Evolutionary conservation across 2,113 vertebrate genomes (phyloP).

Genomic region (Melanostigma gelatinosum): DNA sequence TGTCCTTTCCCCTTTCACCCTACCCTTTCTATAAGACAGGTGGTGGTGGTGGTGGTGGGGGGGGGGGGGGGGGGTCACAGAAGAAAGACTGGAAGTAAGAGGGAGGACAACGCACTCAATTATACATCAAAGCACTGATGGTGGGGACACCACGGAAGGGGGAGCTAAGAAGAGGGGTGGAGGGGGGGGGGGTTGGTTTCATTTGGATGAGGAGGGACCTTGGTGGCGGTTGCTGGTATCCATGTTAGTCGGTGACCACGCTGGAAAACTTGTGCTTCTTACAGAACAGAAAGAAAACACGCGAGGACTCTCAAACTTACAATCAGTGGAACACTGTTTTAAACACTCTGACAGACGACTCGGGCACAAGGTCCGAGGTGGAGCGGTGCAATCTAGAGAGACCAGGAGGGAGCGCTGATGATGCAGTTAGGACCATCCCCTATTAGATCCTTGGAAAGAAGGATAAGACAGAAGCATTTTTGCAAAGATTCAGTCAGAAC

Average conservation of each 20-base stretch:
- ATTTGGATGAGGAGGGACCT: slow-evolving; percentile 18
- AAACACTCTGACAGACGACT: not conserved
- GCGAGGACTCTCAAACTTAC: too few relatives aligned
- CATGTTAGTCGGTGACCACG: not conserved
- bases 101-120: slow-evolving; percentile 66
- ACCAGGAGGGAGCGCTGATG: not conserved
- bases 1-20: slow-evolving; percentile 31
- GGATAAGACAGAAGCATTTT: not conserved
- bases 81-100: slow-evolving; percentile 21
- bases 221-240: slow-evolving; percentile 10
- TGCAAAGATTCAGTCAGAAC: not conserved
- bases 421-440: not conserved
- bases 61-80: slow-evolving; percentile 4
- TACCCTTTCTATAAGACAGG: slow-evolving; percentile 39
- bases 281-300: not conserved
- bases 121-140: slow-evolving; percentile 77
- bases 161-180: not conserved
- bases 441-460: not conserved
- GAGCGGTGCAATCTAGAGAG: not conserved
- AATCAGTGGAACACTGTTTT: not conserved
- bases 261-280: not conserved
- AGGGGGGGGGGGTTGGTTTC: slow-evolving; percentile 2
- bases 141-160: slow-evolving; percentile 32
- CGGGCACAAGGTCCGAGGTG: not conserved
- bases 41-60: not conserved